phyloP scores from a whole-genome alignment of 2,113 vertebrate species.

The Podarcis muralis region DNA sequence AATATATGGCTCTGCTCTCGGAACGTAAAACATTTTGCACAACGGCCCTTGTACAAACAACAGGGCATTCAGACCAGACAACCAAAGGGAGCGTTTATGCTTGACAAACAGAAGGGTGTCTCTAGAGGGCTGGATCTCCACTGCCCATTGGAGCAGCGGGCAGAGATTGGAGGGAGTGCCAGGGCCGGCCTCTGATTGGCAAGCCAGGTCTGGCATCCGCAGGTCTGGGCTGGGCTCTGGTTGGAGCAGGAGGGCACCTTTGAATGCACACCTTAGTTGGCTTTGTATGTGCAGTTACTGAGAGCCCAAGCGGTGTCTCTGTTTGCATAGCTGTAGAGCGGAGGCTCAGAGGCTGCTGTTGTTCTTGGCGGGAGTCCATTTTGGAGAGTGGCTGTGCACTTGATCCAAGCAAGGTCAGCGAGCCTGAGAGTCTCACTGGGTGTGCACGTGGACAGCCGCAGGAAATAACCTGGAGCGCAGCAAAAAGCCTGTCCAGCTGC shows the following conservation, averaged over 20 bases:
- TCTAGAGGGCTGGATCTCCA: background rate
- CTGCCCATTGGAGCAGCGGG: background rate
- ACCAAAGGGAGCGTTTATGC: too few relatives aligned
- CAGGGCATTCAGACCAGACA: too few relatives aligned
- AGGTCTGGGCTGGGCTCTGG: background rate
- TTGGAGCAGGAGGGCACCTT: background rate
- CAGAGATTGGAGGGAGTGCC: background rate
- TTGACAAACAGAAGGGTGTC: background rate
- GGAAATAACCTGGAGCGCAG: background rate
- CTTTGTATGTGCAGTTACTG: background rate
- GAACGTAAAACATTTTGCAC: background rate
- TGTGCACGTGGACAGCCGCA: background rate
- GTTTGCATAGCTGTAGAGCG: background rate
- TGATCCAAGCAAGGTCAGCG: background rate
- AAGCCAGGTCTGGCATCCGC: background rate
- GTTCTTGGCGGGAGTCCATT: background rate
- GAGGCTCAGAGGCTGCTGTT: background rate
- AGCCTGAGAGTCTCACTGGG: background rate
- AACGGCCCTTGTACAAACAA: background rate
- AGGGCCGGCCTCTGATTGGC: background rate
- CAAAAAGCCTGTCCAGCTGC: background rate
- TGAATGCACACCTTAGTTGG: background rate
- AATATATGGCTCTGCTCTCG: background rate
- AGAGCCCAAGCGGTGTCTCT: background rate
- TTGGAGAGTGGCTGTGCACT: background rate